phyloP scores from a whole-genome alignment of 2,888 invertebrate genomes.

The Nymphalis urticae region DNA sequence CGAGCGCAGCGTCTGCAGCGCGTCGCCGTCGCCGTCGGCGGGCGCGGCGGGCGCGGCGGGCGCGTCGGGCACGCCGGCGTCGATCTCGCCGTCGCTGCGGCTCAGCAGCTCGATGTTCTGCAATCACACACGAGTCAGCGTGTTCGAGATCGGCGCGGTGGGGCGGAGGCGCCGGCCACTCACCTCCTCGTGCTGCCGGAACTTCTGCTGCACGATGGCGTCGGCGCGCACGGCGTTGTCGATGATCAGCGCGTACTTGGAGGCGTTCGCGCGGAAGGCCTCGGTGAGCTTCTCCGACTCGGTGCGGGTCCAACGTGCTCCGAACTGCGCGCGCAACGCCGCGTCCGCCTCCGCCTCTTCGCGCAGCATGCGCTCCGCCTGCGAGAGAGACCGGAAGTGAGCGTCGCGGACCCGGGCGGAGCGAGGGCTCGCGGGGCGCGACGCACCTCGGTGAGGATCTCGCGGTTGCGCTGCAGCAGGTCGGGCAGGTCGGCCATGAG shows the following conservation, averaged over 20 bases:
- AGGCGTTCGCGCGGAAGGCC: slow-evolving; percentile 92
- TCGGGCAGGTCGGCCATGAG: slow-evolving; percentile 94
- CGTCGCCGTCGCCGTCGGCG: slow-evolving; percentile 79
- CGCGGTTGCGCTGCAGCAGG: slow-evolving; percentile 90
- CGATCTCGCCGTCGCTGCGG: slow-evolving; percentile 85
- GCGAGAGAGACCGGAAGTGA: slow-evolving; percentile 51
- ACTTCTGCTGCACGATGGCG: slow-evolving; percentile 93
- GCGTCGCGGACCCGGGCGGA: slow-evolving; percentile 45
- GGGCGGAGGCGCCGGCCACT: neutral
- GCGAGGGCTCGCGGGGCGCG: too few species aligned
- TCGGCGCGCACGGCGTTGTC: slow-evolving; percentile 93
- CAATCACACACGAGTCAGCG: neutral
- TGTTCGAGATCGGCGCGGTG: neutral
- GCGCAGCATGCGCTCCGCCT: slow-evolving; percentile 90
- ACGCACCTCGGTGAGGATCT: slow-evolving; percentile 94
- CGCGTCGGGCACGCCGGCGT: slow-evolving; percentile 86
- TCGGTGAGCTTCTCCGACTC: slow-evolving; percentile 93
- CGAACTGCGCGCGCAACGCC: slow-evolving; percentile 93
- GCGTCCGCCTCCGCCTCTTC: slow-evolving; percentile 96
- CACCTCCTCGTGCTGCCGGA: slow-evolving; percentile 85
- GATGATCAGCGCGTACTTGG: slow-evolving; percentile 95
- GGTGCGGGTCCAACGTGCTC: slow-evolving; percentile 95
- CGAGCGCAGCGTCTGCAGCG: slow-evolving; percentile 85
- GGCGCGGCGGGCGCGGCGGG: slow-evolving; percentile 68
- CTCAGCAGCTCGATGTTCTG: slow-evolving; percentile 92